A percentile compares a stretch with the other conserved stretches of the same genome.
These are phyloP conservation scores for Harpalus rufipes DNA, from an alignment of 2,888 invertebrate genomes.

Conservation along the genomic window DNA sequence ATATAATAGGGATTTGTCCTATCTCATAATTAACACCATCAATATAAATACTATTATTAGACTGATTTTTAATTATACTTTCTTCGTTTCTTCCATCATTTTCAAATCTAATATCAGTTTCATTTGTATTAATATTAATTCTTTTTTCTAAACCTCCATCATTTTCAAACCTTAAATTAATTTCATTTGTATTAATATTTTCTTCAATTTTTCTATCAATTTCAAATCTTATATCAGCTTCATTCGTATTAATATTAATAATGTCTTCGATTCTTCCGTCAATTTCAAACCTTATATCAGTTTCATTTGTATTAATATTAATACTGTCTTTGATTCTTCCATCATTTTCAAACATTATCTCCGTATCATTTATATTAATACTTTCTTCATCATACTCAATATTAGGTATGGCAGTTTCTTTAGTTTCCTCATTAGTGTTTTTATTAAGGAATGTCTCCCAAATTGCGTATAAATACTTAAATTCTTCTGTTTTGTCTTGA, in stretches of 20 bases:
- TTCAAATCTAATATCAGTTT: too few species aligned
- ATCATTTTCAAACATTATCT: background rate
- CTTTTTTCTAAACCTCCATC: background rate
- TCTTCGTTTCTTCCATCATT: too few species aligned
- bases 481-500: conserved; percentile 17
- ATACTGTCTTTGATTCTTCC: background rate
- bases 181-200: background rate
- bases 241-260: background rate
- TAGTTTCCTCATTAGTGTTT: too few species aligned
- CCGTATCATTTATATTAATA: background rate
- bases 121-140: too few species aligned
- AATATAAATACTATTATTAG: too few species aligned
- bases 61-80: too few species aligned
- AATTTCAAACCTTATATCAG: background rate
- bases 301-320: background rate
- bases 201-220: background rate
- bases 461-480: conserved; percentile 14
- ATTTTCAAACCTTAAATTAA: background rate
- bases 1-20: too few species aligned
- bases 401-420: conserved; percentile 1
- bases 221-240: background rate
- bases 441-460: conserved; percentile 20
- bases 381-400: background rate
- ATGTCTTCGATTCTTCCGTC: background rate
- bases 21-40: too few species aligned